A percentile compares a stretch with the other conserved stretches of the same genome.
These are phyloP conservation scores for Borostomias antarcticus DNA, from an alignment of 2,797 vertebrate species.

Conservation along the genomic window DNA sequence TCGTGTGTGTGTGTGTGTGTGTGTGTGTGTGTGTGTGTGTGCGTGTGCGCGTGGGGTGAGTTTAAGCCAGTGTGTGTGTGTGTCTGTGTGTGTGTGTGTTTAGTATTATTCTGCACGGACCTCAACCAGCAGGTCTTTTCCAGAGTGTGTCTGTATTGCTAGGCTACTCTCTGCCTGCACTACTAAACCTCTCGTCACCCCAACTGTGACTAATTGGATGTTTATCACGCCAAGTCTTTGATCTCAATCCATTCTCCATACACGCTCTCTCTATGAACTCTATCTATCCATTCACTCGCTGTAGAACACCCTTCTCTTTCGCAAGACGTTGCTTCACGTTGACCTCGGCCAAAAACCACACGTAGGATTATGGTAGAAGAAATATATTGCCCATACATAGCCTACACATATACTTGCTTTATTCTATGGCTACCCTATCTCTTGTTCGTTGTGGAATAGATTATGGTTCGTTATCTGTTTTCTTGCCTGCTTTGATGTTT, in stretches of 20 bases:
- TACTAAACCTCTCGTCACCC: slow-evolving; percentile 43
- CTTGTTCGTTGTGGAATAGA: slow-evolving; percentile 26
- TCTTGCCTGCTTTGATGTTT: neutral
- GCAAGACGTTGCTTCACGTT: neutral
- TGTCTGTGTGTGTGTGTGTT: slow-evolving; percentile 21
- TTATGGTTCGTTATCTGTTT: slow-evolving; percentile 26
- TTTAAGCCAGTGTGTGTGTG: slow-evolving; percentile 9
- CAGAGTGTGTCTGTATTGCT: slow-evolving; percentile 32
- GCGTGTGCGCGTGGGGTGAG: slow-evolving; percentile 23
- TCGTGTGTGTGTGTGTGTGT: slow-evolving; percentile 26
- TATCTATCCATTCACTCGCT: neutral
- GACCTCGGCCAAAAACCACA: too few relatives aligned
- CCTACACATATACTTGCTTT: neutral
- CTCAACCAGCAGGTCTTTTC: slow-evolving; percentile 40
- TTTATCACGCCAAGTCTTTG: slow-evolving; percentile 53
- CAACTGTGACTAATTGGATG: slow-evolving; percentile 63
- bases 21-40: slow-evolving; percentile 21
- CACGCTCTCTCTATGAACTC: slow-evolving; percentile 24
- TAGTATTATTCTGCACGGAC: slow-evolving; percentile 58
- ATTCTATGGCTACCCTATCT: slow-evolving; percentile 4
- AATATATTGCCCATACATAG: too few relatives aligned
- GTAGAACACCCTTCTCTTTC: neutral
- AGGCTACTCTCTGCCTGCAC: slow-evolving; percentile 40
- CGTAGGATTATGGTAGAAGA: too few relatives aligned
- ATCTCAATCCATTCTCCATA: slow-evolving; percentile 44